A percentile compares a stretch with the other conserved stretches of the same genome.
Evolutionary conservation across 2,113 vertebrate species (phyloP).

Genomic region (Callospermophilus lateralis): DNA sequence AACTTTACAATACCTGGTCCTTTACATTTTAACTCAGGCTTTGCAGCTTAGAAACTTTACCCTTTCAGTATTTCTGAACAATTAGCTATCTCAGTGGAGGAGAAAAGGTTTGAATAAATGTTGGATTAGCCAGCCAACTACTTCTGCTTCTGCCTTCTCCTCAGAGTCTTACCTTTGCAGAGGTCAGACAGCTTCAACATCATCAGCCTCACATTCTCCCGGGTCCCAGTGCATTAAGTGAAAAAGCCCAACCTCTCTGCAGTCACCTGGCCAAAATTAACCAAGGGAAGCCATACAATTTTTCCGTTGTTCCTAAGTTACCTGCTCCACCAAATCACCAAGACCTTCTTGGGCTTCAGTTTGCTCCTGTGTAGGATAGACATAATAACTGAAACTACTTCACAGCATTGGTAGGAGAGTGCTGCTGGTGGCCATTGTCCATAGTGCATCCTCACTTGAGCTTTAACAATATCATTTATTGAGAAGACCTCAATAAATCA

Average conservation of each 20-base stretch:
- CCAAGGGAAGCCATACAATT: background rate
- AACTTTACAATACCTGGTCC: too few species aligned
- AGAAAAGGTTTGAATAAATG: background rate
- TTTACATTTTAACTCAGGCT: too few species aligned
- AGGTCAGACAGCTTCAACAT: background rate
- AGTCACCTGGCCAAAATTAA: background rate
- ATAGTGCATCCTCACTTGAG: background rate
- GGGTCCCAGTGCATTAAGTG: background rate
- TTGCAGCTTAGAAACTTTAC: too few species aligned
- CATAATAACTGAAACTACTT: background rate
- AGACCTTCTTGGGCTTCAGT: background rate
- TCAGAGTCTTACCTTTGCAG: background rate
- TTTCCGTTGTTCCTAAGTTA: background rate
- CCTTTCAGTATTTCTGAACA: background rate
- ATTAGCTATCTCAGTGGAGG: background rate
- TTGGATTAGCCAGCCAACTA: background rate
- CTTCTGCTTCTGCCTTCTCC: background rate
- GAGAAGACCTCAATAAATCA: background rate
- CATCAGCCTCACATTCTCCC: background rate
- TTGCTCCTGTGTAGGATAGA: background rate
- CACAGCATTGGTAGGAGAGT: background rate
- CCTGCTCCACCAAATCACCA: background rate
- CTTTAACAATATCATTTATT: background rate
- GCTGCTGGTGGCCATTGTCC: background rate
- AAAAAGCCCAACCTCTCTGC: background rate